These are phyloP conservation scores for Apoda limacodes DNA, from an alignment of 2,888 invertebrate species.

Conservation along the genomic window DNA sequence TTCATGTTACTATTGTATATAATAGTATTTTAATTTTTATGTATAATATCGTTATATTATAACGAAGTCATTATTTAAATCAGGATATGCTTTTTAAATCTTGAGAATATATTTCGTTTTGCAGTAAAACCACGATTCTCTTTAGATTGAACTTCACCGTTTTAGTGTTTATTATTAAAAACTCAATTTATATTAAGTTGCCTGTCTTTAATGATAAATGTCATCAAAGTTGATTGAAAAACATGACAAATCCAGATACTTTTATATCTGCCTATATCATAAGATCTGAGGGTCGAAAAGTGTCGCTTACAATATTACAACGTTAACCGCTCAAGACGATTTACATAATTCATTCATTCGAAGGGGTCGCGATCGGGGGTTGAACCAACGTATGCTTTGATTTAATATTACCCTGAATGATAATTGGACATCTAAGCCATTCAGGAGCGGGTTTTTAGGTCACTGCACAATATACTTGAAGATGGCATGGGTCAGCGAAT, in stretches of 20 bases:
- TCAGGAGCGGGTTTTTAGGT: constrained; percentile 8
- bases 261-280: constrained; percentile 15
- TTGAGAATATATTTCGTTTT: too few species aligned
- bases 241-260: constrained; percentile 22
- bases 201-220: too few species aligned
- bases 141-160: too few species aligned
- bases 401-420: constrained; percentile 34
- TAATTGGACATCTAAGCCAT: constrained; percentile 37
- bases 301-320: constrained; percentile 68
- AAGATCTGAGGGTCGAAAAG: constrained; percentile 37
- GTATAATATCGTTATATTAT: too few species aligned
- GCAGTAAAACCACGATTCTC: too few species aligned
- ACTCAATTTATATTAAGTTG: too few species aligned
- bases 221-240: constrained; percentile 1
- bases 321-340: constrained; percentile 62
- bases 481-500: too few species aligned
- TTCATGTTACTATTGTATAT: too few species aligned
- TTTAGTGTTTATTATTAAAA: too few species aligned
- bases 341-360: constrained; percentile 68
- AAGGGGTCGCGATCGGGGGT: constrained; percentile 23
- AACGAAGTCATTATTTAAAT: too few species aligned
- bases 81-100: too few species aligned
- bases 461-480: neutral
- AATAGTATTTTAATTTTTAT: too few species aligned
- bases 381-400: constrained; percentile 36